Percentiles rank a stretch among this genome's conserved stretches.
These are phyloP conservation scores for Camponotus fellah DNA, from an alignment of 2,888 invertebrate species.

Conservation along the genomic window DNA sequence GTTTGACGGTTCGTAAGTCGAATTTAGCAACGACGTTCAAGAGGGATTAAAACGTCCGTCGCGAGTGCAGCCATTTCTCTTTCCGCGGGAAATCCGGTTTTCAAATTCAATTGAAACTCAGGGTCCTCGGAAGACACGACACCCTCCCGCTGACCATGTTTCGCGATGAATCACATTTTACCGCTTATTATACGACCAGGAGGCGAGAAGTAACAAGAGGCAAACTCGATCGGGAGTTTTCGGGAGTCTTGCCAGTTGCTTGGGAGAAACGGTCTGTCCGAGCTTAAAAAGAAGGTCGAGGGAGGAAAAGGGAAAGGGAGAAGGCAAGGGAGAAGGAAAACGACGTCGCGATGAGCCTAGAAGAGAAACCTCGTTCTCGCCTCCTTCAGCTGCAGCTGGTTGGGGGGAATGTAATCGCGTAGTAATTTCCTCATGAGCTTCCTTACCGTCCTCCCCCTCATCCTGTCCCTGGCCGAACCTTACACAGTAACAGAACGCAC, in stretches of 20 bases:
- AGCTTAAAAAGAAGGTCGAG: conserved; percentile 15
- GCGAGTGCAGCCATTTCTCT: not conserved
- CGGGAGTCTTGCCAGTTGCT: conserved; percentile 78
- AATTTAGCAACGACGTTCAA: no score
- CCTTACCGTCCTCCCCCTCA: conserved; percentile 61
- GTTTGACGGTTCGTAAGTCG: not conserved
- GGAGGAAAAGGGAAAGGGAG: not conserved
- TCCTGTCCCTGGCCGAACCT: conserved; percentile 52
- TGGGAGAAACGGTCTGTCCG: conserved; percentile 68
- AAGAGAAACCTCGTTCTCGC: conserved; percentile 23
- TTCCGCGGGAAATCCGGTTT: not conserved
- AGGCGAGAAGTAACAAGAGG: conserved; percentile 42
- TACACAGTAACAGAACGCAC: conserved; percentile 71
- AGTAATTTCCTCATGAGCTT: conserved; percentile 82
- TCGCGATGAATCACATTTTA: conserved; percentile 44
- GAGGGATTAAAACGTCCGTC: not conserved
- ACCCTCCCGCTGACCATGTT: conserved; percentile 25
- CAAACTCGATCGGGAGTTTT: conserved; percentile 52
- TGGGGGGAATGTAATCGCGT: conserved; percentile 77
- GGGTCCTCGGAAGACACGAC: not conserved
- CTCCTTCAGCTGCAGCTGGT: not conserved
- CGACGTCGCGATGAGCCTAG: conserved; percentile 37
- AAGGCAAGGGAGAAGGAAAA: conserved; percentile 55
- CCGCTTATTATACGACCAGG: conserved; percentile 46
- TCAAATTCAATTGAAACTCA: conserved; percentile 32